Evolutionary conservation across 2,113 vertebrate species (phyloP).

Genomic region (Euleptes europaea): DNA sequence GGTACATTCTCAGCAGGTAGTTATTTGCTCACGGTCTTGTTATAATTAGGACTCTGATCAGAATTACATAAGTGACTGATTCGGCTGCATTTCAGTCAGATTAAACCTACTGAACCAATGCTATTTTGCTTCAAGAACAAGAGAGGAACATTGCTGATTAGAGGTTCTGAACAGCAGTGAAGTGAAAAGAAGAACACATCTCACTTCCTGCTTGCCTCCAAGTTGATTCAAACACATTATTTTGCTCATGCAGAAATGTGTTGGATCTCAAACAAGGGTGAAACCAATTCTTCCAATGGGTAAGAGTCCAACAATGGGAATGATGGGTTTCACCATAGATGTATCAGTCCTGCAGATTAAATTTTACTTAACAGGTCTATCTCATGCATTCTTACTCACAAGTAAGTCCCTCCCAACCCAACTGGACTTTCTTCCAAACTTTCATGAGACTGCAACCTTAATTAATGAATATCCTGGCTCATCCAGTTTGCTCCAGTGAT

Average conservation of each 20-base stretch:
- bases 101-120: not conserved
- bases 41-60: not conserved
- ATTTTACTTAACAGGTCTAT: not conserved
- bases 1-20: rapidly evolving
- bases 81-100: not conserved
- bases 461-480: not conserved
- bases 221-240: not conserved
- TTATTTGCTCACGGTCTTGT: rapidly evolving
- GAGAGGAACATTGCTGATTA: not conserved
- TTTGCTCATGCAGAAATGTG: not conserved
- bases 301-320: not conserved
- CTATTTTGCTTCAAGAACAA: not conserved
- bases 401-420: not conserved
- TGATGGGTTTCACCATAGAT: not conserved
- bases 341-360: not conserved
- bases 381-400: not conserved
- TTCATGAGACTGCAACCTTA: not conserved
- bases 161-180: not conserved
- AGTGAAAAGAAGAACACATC: not conserved
- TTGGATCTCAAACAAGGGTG: not conserved
- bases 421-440: not conserved
- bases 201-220: not conserved
- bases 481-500: not conserved
- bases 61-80: not conserved
- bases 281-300: not conserved